Evolutionary conservation across 1,140 invertebrate species (phyloP), one percentile per base, ranked within the genome.

Genomic region (Bradysia coprophila): DNA sequence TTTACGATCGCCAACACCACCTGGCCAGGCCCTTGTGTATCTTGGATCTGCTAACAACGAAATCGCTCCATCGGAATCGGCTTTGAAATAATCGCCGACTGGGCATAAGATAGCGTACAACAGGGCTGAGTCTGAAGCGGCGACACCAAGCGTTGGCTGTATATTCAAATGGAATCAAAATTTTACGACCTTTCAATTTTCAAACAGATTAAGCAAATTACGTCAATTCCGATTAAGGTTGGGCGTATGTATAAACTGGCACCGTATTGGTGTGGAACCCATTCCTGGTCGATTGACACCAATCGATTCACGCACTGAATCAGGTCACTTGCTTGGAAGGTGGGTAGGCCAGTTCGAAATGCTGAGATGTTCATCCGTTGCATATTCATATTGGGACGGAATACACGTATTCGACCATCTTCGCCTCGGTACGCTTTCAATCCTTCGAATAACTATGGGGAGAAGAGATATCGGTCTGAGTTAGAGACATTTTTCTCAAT

Each of bases 361-460:
- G 95, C 90, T 11, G 91, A 83, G 34, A 65, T 53, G 49, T 88
- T 80, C 87, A 99, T 89, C 47, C 96, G 69, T 43, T 78, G 71
- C 84, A 98, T 92, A 60, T 99, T 98, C 51, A 92, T 64, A 32
- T 95, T 81, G 3, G 95, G 94, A 41, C 96, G 75, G 63, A 98
- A 99, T 46, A 98, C 62, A 48, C 92, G 70, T 41, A 98, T 88
- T 67, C 82, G 84, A 38, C 84, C 84, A 64, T 98, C 93, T 4
- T 75, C 68, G n/a, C 92, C 90, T 54, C 90, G 73, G 58, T 90
- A 98, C 0, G 93, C 93, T 66, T 99, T 99, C 76, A 98, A 78
- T 37, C 96, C 96, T 76, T 99, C 96, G 57, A 98, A 99, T 43
- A 98, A 65, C 90, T 98, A 64, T 43, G 68, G 67, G 45, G 49